These are phyloP conservation scores for Pinna nobilis DNA, from an alignment of 1,140 invertebrate genomes.

Conservation along the genomic window DNA sequence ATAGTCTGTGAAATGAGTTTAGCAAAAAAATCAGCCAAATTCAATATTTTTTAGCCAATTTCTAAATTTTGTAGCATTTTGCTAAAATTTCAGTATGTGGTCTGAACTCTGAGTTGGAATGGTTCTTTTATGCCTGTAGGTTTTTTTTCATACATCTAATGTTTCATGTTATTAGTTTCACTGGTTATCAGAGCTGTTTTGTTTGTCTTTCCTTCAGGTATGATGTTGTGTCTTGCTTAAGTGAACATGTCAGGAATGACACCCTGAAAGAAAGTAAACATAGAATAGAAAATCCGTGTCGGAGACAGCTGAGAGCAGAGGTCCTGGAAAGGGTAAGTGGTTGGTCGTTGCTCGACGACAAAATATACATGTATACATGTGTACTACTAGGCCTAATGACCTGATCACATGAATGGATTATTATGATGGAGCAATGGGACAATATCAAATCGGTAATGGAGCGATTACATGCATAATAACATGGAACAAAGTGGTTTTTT, in stretches of 20 bases:
- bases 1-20: too few species aligned
- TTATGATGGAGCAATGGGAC: not conserved
- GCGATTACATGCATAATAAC: slow-evolving; percentile 86
- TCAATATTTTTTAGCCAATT: too few species aligned
- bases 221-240: slow-evolving; percentile 93
- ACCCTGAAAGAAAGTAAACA: slow-evolving; percentile 81
- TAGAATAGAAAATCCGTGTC: slow-evolving; percentile 88
- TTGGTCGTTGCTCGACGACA: too few species aligned
- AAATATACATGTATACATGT: not conserved
- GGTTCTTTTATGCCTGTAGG: too few species aligned
- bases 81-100: too few species aligned
- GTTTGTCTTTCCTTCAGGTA: slow-evolving; percentile 76
- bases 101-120: too few species aligned
- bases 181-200: not conserved
- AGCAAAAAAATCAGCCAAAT: too few species aligned
- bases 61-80: too few species aligned
- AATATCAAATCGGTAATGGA: slow-evolving; percentile 78
- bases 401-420: too few species aligned
- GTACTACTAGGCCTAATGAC: not conserved
- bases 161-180: too few species aligned
- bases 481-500: slow-evolving; percentile 86
- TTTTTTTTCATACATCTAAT: too few species aligned
- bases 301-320: slow-evolving; percentile 89
- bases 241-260: slow-evolving; percentile 91
- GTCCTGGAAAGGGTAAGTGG: slow-evolving; percentile 83